phyloP scores from a whole-genome alignment of 2,888 invertebrate species.

The Psylliodes chrysocephalus region DNA sequence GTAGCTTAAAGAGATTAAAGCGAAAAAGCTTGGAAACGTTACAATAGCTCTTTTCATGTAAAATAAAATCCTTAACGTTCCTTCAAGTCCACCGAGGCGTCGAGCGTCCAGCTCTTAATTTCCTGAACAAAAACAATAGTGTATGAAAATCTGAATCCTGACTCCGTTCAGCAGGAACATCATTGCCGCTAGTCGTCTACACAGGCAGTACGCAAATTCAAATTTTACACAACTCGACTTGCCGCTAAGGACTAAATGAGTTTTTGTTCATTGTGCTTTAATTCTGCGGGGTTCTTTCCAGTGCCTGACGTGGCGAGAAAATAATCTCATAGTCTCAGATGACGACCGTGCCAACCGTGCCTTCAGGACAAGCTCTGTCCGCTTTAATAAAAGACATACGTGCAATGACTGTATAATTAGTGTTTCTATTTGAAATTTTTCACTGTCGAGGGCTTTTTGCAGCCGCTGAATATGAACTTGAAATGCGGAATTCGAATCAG shows the following conservation, averaged over 20 bases:
- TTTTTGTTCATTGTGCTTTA: slow-evolving; percentile 56
- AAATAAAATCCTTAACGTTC: no score
- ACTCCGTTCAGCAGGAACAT: not conserved
- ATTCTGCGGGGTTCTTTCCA: slow-evolving; percentile 53
- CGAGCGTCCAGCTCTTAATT: not conserved
- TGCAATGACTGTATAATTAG: slow-evolving; percentile 53
- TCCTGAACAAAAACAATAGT: not conserved
- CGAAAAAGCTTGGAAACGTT: no score
- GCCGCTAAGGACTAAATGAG: slow-evolving; percentile 51
- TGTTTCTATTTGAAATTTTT: slow-evolving; percentile 41
- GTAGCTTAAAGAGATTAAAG: no score
- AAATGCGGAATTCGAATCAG: slow-evolving; percentile 34
- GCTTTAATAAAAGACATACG: slow-evolving; percentile 56
- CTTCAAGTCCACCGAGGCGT: not conserved
- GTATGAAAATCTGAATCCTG: not conserved
- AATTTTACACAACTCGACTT: slow-evolving; percentile 44
- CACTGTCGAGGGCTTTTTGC: slow-evolving; percentile 22
- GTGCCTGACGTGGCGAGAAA: slow-evolving; percentile 53
- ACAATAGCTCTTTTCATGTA: no score
- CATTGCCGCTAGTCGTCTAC: not conserved
- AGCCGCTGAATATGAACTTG: slow-evolving; percentile 20
- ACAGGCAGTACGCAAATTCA: slow-evolving; percentile 9
- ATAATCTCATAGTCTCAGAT: slow-evolving; percentile 57
- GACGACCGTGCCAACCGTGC: slow-evolving; percentile 54
- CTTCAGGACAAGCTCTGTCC: slow-evolving; percentile 54